Base-by-base conservation (phyloP, 2,113 vertebrate genomes). In the Rhea pennata region DNA sequence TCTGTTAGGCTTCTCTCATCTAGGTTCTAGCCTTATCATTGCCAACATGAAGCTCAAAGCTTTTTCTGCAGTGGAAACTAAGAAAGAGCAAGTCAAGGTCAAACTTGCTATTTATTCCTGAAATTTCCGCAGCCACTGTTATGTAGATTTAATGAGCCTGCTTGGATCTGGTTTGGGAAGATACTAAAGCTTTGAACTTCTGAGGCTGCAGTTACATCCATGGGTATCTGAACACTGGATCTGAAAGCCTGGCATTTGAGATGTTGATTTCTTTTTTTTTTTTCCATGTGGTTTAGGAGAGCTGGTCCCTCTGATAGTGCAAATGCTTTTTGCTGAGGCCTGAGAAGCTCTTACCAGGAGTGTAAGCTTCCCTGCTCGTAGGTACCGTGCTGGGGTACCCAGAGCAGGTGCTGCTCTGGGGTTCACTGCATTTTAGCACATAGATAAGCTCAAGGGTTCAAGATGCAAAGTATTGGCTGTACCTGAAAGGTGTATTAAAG, bases 91-190 rank as follows among this genome's bases (percentile, higher is more conserved):
- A 95, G 80, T 91, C 95, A 96, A 96, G 96, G 92, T 96, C 95
- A 96, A 91, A 87, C 74, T 84, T 86, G 22, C 92, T 92, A 87
- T 96, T 95, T 96, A 90, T 96, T 96, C 90, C 95, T 96, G 88
- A 92, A 92, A 91, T 95, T 96, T 96, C 93, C 96, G 95, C 95
- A 96, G 96, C 95, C 96, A 39, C 91, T 81, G 86, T 93, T 96
- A 89, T 95, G 94, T 92, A 89, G 93, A 87, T 94, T 95, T 96
- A 96, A 94, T 89, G 93, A 96, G 91, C 91, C 93, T 92, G 88
- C 93, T 93, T 84, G 92, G 93, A 95, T 95, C 92, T 67, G 40
- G 84, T 79, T 88, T 88, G 92, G 70, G 79, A 94, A 94, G 91
- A 95, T 77, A 92, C 15, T 20, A 90, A 90, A 92, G 92, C 93